A percentile compares a stretch with the other conserved stretches of the same genome.
Conservation (phyloP, 2,113 vertebrate species). For the Cairina moschata region DNA sequence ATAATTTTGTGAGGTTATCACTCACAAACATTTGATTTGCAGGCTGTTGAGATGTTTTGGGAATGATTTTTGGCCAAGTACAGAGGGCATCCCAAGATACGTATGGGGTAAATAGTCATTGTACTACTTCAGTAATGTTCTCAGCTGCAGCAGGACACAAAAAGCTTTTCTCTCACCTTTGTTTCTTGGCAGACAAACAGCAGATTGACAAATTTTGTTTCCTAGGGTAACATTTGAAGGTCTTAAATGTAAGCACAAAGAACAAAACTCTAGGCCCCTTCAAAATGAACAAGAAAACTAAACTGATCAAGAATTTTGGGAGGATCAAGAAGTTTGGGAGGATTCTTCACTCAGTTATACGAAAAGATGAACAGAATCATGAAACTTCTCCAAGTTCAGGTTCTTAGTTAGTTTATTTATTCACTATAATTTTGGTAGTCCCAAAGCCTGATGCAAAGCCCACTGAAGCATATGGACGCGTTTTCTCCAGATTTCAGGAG, state of each 20-base stretch:
- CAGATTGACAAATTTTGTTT: not conserved
- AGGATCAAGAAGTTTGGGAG: not conserved
- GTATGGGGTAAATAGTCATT: not conserved
- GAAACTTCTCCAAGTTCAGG: not conserved
- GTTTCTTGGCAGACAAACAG: not conserved
- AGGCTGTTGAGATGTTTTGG: not conserved
- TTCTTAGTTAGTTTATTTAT: not conserved
- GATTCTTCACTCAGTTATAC: not conserved
- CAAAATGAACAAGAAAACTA: not conserved
- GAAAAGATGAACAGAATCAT: not conserved
- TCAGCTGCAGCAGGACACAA: not conserved
- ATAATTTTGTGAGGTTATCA: not conserved
- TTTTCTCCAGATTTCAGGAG: not conserved
- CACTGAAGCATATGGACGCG: not conserved
- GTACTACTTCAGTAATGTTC: not conserved
- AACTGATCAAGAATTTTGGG: not conserved
- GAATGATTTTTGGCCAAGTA: not conserved
- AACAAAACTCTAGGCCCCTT: not conserved
- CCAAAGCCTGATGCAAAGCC: not conserved
- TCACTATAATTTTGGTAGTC: not conserved
- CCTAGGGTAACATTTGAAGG: not conserved
- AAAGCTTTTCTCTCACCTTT: not conserved
- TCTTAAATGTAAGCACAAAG: not conserved
- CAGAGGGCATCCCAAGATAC: not conserved
- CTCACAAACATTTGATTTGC: not conserved